Evolutionary conservation across 2,888 invertebrate species (phyloP).

Genomic region (Formica aserva): DNA sequence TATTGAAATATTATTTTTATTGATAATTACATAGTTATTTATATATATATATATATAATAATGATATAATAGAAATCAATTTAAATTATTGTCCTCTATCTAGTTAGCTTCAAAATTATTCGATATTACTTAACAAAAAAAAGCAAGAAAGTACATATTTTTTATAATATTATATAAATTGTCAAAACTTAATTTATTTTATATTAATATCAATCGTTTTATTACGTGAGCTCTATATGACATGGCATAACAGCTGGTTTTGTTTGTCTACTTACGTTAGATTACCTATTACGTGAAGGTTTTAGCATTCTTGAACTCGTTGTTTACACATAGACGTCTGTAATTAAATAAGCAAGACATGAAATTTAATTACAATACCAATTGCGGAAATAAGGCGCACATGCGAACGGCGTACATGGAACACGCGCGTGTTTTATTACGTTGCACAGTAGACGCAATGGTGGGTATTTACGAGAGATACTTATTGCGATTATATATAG

Average conservation of each 20-base stretch:
- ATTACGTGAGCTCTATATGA: background rate
- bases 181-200: background rate
- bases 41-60: background rate
- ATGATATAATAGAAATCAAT: background rate
- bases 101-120: background rate
- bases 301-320: background rate
- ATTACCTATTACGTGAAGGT: background rate
- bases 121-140: background rate
- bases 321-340: background rate
- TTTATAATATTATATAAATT: background rate
- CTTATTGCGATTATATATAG: slow-evolving; percentile 35
- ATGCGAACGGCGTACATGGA: background rate
- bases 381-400: slow-evolving; percentile 31
- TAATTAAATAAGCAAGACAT: slow-evolving; percentile 16
- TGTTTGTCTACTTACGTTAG: background rate
- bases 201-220: background rate
- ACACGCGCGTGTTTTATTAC: slow-evolving; percentile 32
- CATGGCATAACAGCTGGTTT: background rate
- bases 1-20: background rate
- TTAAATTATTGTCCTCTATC: background rate
- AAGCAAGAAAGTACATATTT: background rate
- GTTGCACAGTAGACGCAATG: slow-evolving; percentile 15
- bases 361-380: slow-evolving; percentile 44
- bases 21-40: background rate
- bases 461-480: slow-evolving; percentile 38